Evolutionary conservation across 2,888 invertebrate genomes (phyloP).

Genomic region (Macaria liturata): DNA sequence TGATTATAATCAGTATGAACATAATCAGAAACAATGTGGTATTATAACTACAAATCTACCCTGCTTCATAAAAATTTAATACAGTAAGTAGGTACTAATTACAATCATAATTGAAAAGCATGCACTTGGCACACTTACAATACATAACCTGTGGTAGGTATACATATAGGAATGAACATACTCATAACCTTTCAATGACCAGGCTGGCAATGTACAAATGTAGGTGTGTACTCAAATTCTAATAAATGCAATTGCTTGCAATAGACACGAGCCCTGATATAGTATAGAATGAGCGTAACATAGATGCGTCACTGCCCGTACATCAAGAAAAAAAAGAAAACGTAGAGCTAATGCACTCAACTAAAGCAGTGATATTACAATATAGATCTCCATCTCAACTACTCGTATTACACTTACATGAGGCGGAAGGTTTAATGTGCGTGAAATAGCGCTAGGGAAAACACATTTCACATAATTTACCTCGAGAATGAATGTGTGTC

Average conservation of each 20-base stretch:
- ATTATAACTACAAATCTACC: no score
- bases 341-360: constrained; percentile 12
- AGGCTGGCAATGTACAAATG: constrained; percentile 2
- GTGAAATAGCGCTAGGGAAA: constrained; percentile 17
- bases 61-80: no score
- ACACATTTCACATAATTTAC: constrained; percentile 51
- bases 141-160: no score
- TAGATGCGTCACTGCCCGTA: constrained; percentile 67
- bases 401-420: constrained; percentile 9
- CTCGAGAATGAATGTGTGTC: constrained; percentile 61
- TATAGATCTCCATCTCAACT: constrained; percentile 5
- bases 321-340: constrained; percentile 56
- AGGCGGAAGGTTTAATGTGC: constrained; percentile 1
- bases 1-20: no score
- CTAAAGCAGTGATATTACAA: constrained; percentile 16
- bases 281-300: constrained; percentile 17
- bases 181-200: constrained; percentile 6
- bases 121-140: no score
- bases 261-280: not conserved
- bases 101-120: no score
- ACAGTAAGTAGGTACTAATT: no score
- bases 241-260: not conserved
- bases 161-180: no score
- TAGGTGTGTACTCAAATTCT: not conserved
- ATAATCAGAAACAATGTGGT: no score